These are phyloP conservation scores for Gymnothorax javanicus DNA, from an alignment of 2,797 vertebrate genomes.

Conservation along the genomic window DNA sequence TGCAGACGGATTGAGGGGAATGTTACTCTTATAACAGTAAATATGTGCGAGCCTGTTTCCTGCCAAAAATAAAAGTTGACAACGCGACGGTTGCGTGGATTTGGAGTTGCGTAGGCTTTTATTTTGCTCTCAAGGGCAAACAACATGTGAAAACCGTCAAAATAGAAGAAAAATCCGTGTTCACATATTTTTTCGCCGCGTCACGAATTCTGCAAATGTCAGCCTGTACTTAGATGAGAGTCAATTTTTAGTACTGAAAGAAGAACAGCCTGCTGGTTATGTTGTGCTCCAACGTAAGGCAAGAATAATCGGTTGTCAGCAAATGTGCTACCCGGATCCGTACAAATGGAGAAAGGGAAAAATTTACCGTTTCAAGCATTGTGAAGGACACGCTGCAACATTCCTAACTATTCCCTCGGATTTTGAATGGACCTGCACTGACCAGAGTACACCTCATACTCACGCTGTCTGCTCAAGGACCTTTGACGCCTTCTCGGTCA, in stretches of 20 bases:
- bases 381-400: slow-evolving; percentile 10
- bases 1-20: slow-evolving; percentile 34
- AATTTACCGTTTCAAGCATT: slow-evolving; percentile 11
- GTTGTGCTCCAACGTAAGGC: neutral
- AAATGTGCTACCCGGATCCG: slow-evolving; percentile 19
- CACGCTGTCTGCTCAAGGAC: slow-evolving; percentile 28
- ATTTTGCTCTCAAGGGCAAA: slow-evolving; percentile 69
- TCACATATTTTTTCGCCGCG: slow-evolving; percentile 7
- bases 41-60: slow-evolving; percentile 56
- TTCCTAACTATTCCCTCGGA: slow-evolving; percentile 18
- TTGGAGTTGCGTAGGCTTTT: slow-evolving; percentile 61
- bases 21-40: slow-evolving; percentile 66
- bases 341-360: slow-evolving; percentile 8
- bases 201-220: neutral
- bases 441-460: slow-evolving; percentile 24
- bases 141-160: slow-evolving; percentile 62
- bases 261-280: neutral
- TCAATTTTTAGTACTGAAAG: slow-evolving; percentile 12
- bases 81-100: slow-evolving; percentile 66
- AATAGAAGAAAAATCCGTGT: slow-evolving; percentile 50
- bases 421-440: slow-evolving; percentile 28
- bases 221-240: neutral
- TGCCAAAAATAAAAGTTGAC: slow-evolving; percentile 68
- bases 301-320: neutral
- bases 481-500: slow-evolving; percentile 36